phyloP scores from a whole-genome alignment of 30 jellyfish, hydroid and myxozoan species.

The Aurelia aurita complex sp. Pacific region DNA sequence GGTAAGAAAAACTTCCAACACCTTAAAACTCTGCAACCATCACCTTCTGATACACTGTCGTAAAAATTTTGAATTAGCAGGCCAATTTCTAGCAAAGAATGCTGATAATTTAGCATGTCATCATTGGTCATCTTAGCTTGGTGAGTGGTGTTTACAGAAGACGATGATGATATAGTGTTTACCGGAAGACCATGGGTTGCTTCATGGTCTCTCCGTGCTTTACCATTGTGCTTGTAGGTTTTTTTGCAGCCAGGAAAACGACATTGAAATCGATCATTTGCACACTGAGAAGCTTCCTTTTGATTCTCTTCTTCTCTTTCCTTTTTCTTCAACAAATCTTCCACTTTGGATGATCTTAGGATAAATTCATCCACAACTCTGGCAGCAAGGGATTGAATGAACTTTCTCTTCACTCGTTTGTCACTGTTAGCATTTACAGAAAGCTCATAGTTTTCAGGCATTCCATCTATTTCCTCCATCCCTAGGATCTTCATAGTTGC shows the following conservation, averaged over 20 bases:
- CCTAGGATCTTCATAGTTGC: constrained; percentile 19
- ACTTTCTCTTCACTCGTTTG: not conserved
- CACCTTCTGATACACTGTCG: too few relatives aligned
- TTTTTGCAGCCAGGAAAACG: constrained; percentile 27
- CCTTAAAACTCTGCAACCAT: too few relatives aligned
- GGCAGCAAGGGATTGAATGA: constrained; percentile 19
- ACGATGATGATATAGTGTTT: too few relatives aligned
- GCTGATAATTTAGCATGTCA: too few relatives aligned
- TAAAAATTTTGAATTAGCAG: too few relatives aligned
- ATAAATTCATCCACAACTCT: constrained; percentile 2
- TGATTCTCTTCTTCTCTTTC: constrained; percentile 21
- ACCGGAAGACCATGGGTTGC: constrained; percentile 6
- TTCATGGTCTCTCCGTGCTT: constrained; percentile 27
- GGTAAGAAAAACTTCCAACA: too few relatives aligned
- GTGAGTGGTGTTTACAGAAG: too few relatives aligned
- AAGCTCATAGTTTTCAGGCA: constrained; percentile 5
- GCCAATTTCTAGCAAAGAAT: too few relatives aligned
- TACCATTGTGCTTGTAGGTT: constrained; percentile 3
- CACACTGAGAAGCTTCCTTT: not conserved
- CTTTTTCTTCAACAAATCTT: not conserved
- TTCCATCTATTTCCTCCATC: constrained; percentile 5
- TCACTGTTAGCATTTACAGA: constrained; percentile 2
- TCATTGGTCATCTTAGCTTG: too few relatives aligned
- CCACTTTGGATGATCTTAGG: too few relatives aligned
- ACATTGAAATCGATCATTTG: constrained; percentile 16